Conservation (phyloP, 2,113 vertebrate genomes). For the Equus przewalskii region DNA sequence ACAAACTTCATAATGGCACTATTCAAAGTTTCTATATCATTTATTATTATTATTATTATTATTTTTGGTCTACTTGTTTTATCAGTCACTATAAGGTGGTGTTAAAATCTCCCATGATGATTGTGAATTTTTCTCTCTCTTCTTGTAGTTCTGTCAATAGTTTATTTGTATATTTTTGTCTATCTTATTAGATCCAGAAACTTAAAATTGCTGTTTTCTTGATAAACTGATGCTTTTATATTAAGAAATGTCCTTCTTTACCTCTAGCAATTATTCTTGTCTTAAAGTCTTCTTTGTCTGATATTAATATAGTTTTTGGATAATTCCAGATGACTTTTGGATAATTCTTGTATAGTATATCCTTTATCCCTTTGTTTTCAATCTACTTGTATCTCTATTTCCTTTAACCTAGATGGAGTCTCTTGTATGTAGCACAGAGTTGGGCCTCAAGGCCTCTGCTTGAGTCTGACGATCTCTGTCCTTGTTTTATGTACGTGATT, state of each 20-base stretch:
- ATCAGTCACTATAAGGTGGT: neutral
- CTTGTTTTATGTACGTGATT: neutral
- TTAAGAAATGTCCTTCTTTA: neutral
- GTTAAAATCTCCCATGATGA: neutral
- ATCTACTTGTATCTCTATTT: neutral
- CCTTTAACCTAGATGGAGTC: neutral
- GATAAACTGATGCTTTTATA: neutral
- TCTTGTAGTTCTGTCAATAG: neutral
- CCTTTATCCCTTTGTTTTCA: neutral
- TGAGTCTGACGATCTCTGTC: neutral
- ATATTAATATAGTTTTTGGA: neutral
- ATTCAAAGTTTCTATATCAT: neutral
- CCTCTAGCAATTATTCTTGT: neutral
- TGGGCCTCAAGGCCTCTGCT: neutral
- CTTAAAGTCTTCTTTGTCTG: neutral
- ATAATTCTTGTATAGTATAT: neutral
- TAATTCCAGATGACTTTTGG: neutral
- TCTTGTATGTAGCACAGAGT: neutral
- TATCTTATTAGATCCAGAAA: neutral
- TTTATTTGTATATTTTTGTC: neutral
- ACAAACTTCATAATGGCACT: neutral
- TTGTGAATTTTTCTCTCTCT: neutral
- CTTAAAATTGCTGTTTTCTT: neutral
- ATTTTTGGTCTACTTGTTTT: neutral
- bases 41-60: neutral